These are phyloP conservation scores for Mobula hypostoma DNA, from an alignment of 2,113 vertebrate genomes.

Conservation along the genomic window DNA sequence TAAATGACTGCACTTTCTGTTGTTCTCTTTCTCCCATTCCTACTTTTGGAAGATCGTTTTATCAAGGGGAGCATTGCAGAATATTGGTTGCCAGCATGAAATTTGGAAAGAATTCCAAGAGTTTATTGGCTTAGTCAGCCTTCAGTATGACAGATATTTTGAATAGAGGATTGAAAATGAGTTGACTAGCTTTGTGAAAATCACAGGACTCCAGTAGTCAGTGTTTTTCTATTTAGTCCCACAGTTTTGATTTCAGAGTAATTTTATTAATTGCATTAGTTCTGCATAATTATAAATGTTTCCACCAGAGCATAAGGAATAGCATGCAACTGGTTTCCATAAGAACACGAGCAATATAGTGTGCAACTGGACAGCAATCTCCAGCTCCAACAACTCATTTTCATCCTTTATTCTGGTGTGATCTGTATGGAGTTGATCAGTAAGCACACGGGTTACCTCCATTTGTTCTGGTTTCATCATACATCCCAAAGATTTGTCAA, in stretches of 20 bases:
- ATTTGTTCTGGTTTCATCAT: no score
- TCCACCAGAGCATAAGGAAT: no score
- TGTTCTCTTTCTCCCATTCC: not conserved
- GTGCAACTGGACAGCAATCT: no score
- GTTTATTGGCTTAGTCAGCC: not conserved
- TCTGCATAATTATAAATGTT: not conserved
- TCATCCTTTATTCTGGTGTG: no score
- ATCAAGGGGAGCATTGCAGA: not conserved
- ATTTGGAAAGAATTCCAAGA: not conserved
- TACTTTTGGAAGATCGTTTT: not conserved
- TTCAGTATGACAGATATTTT: not conserved
- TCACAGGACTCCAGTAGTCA: not conserved
- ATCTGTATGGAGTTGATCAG: no score
- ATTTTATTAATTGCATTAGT: not conserved
- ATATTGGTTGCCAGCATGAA: not conserved
- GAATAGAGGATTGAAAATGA: not conserved
- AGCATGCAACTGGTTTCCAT: no score
- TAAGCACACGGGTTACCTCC: no score
- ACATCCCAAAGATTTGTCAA: no score
- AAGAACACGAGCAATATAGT: no score
- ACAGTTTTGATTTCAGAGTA: not conserved
- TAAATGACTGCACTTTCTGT: not conserved
- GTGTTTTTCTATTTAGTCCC: not conserved
- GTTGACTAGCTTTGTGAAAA: not conserved
- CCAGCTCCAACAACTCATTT: no score